Evolutionary conservation across 2,113 vertebrate species (phyloP), one percentile per base, ranked within the genome.

Genomic region (Phoxinus phoxinus): DNA sequence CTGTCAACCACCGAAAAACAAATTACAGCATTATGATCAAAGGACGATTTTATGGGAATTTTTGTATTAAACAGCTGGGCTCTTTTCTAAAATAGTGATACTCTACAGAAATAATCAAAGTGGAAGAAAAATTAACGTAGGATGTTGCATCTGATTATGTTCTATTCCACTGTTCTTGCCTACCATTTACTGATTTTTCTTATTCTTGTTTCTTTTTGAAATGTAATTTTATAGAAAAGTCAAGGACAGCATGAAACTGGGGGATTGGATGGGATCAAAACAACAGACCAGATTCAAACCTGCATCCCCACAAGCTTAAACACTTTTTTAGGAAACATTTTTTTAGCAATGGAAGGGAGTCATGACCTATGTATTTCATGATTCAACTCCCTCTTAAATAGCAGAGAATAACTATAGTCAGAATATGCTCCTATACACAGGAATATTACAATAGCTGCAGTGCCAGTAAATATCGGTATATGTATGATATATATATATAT

Each of bases 1-100:
- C 44, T 32, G 76, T 85, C 73, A 84, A 72, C 48, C 41, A 77
- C 59, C 67, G 30, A 85, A 75, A 87, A 73, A 3, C 76, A 76
- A 84, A 85, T 84, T 67, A 63, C 25, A 37, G 59, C 61, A 13
- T 5, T 46, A 27, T 30, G 73, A 88, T 86, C 67, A 88, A 80
- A 84, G 37, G 15, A 11, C 4, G 1, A n/a, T 35, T 71, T 30
- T 7, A 27, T 77, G 84, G 27, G 75, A 78, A 77, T 35, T 69
- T 75, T n/a, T 53, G 67, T 48, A 67, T 44, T 4, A 59, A n/a
- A 73, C 17, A 9, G 44, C 71, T 59, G 53, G 2, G 44, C 21
- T 75, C 6, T 80, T 44, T 27, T 63, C 2, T 27, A 44, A 80
- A 63, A 80, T 6, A 46, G 37, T 19, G n/a, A 7, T 59, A 63